A percentile compares a stretch with the other conserved stretches of the same genome.
phyloP scores from a whole-genome alignment of 2,113 vertebrate genomes.

The Crotophaga sulcirostris region DNA sequence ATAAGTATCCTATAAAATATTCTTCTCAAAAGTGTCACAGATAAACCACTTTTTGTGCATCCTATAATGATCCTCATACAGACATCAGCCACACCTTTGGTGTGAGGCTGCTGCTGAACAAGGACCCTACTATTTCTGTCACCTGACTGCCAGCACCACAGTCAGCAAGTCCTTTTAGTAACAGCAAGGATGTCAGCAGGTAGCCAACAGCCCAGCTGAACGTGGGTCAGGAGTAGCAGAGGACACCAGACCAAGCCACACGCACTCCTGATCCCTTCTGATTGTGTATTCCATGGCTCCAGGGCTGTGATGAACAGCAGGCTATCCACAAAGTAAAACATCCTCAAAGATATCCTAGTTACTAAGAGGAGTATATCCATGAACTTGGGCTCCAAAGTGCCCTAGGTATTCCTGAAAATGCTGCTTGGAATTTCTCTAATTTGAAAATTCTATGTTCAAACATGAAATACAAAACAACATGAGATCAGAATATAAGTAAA shows the following conservation, averaged over 20 bases:
- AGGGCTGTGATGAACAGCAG: background rate
- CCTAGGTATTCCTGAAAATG: background rate
- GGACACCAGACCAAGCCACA: background rate
- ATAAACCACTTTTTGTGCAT: background rate
- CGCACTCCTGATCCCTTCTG: background rate
- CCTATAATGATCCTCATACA: fast-evolving
- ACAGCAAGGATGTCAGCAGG: background rate
- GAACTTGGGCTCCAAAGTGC: background rate
- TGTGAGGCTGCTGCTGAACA: constrained; percentile 22
- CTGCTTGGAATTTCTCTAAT: background rate
- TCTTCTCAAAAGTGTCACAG: background rate
- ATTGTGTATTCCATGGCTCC: background rate
- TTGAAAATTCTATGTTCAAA: background rate
- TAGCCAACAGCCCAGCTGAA: fast-evolving
- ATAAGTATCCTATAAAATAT: background rate
- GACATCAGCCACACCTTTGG: background rate
- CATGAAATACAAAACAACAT: fast-evolving
- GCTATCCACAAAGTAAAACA: background rate
- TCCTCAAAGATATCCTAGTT: background rate
- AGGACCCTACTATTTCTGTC: background rate
- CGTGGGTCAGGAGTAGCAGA: fast-evolving
- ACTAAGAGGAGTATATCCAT: background rate
- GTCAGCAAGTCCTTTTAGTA: background rate
- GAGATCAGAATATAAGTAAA: background rate
- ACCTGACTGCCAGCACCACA: background rate